Evolutionary conservation across 1,140 invertebrate species (phyloP).

Genomic region (Brachionus koreanus): DNA sequence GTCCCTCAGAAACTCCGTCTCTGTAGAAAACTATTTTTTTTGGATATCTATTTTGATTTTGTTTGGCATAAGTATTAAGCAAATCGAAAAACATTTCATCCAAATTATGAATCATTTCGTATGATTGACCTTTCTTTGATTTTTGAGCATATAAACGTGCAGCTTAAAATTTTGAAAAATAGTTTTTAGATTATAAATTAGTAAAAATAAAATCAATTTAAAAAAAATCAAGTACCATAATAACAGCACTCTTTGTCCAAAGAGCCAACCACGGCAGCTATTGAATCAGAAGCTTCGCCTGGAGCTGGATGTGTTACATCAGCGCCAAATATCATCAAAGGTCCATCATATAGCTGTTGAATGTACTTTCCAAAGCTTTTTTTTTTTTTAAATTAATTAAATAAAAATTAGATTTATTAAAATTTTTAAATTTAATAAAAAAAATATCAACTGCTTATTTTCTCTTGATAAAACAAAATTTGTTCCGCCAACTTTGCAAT

Average conservation of each 20-base stretch:
- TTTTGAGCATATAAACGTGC: constrained; percentile 1
- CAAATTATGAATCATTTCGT: constrained; percentile 43
- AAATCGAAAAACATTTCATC: constrained; percentile 25
- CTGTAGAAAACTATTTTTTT: constrained; percentile 39
- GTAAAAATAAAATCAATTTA: background rate
- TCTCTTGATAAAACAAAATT: constrained; percentile 78
- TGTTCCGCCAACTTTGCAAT: constrained; percentile 97
- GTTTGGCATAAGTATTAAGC: background rate
- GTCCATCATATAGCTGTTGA: constrained; percentile 82
- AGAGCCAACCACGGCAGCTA: constrained; percentile 71
- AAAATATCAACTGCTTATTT: background rate
- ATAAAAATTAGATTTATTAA: background rate
- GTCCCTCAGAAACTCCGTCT: constrained; percentile 83
- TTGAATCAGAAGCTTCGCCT: constrained; percentile 95
- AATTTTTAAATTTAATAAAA: background rate
- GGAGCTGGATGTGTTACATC: constrained; percentile 99
- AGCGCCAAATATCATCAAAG: constrained; percentile 97
- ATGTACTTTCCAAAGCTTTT: constrained; percentile 23
- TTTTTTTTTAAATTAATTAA: background rate
- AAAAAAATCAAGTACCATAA: background rate
- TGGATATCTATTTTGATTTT: constrained; percentile 23
- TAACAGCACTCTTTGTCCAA: constrained; percentile 41
- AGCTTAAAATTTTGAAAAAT: background rate
- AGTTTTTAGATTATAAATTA: background rate
- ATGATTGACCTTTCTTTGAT: constrained; percentile 25